phyloP scores from a whole-genome alignment of 2,888 invertebrate species.

The Chironomus riparius region DNA sequence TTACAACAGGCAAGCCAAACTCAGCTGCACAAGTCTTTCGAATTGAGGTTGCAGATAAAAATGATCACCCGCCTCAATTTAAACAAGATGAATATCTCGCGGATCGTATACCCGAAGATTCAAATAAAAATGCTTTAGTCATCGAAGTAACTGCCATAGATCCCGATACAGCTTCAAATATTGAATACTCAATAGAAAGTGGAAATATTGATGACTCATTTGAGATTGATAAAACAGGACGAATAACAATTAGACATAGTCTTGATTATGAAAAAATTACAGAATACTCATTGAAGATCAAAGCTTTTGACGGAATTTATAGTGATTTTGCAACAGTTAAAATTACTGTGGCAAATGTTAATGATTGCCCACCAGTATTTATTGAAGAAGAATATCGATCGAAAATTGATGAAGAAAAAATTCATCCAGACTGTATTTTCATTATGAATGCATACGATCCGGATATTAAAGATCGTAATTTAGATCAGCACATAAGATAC shows the following conservation, averaged over 20 bases:
- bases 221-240: constrained; percentile 76
- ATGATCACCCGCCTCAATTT: constrained; percentile 90
- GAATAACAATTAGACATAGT: constrained; percentile 66
- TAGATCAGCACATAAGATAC: constrained; percentile 70
- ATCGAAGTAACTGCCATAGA: constrained; percentile 83
- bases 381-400: constrained; percentile 58
- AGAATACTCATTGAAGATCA: constrained; percentile 73
- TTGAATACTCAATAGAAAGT: constrained; percentile 76
- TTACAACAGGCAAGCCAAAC: constrained; percentile 58
- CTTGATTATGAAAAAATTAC: constrained; percentile 78
- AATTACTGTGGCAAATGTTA: constrained; percentile 80
- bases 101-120: constrained; percentile 69
- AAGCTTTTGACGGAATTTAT: constrained; percentile 75
- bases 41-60: constrained; percentile 89
- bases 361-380: constrained; percentile 87
- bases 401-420: constrained; percentile 64
- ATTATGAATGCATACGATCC: constrained; percentile 71
- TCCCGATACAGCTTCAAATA: constrained; percentile 77
- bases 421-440: constrained; percentile 61
- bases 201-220: constrained; percentile 85
- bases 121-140: constrained; percentile 71
- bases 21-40: constrained; percentile 70
- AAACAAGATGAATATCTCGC: constrained; percentile 64
- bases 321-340: constrained; percentile 75
- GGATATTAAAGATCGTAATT: constrained; percentile 66